Evolutionary conservation across 1,140 invertebrate genomes (phyloP), one percentile per base, ranked within the genome.

Genomic region (Neotoxoptera formosana): DNA sequence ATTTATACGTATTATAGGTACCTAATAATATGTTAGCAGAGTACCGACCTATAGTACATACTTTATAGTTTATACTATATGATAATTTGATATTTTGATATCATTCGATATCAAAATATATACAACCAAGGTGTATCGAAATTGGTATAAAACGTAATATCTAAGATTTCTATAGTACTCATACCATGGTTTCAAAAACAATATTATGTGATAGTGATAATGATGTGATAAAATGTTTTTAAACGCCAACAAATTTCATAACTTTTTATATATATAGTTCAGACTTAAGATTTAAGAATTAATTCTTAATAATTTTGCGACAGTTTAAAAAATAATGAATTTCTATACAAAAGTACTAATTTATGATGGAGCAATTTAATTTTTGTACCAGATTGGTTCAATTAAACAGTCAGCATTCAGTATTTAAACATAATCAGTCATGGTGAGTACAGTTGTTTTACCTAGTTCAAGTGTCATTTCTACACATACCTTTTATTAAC

Each of bases 181-280:
- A 76, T 76, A 88, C 45, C 86, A 20, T 48, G 86, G 45, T 88
- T 8, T 88, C 30, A 48, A 48, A n/a, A 76, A n/a, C n/a, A 76
- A 86, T 47, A 25, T 47, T 89, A 21, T 36, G 34, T 53, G n/a
- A 76, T 76, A n/a, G 60, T 51, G 88, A 89, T 89, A 89, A 53
- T 17, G 11, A 36, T 56, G 21, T 89, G 88, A 89, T 89, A 89
- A 89, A 89, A 56, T 36, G n/a, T 89, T 89, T 89, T 89, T 56
- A 89, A 89, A 89, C 34, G 51, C 88, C 20, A 89, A 89, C 34
- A 23, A 89, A 89, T 56, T 56, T 41, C 48, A 89, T 9, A 89
- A 36, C 20, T 89, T 89, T 89, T 36, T 34, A 56, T 53, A 30
- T 30, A 41, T 47, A 45, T 47, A 90, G 3, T 90, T 67, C 41